Evolutionary conservation across 2,888 invertebrate genomes (phyloP).

Genomic region (Linyphia triangularis): DNA sequence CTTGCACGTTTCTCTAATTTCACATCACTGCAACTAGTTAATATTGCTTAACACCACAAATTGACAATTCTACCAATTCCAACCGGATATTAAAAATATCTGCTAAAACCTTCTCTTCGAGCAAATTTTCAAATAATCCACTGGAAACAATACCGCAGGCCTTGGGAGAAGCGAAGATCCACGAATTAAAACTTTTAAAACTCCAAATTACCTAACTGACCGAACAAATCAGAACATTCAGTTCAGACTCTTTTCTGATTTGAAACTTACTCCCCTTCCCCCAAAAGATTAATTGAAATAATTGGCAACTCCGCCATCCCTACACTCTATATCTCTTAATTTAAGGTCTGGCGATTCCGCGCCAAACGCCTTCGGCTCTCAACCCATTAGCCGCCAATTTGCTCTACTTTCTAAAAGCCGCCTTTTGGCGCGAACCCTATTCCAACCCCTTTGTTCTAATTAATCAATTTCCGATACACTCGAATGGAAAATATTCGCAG

Average conservation of each 20-base stretch:
- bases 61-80: too few species aligned
- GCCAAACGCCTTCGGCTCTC: not conserved
- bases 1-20: too few species aligned
- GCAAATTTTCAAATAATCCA: not conserved
- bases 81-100: too few species aligned
- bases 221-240: not conserved
- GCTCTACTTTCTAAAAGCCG: not conserved
- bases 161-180: not conserved
- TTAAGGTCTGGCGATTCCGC: not conserved
- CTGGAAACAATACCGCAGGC: not conserved
- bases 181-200: not conserved
- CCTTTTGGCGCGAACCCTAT: constrained; percentile 1
- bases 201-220: not conserved
- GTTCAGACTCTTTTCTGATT: not conserved
- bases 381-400: constrained; percentile 3
- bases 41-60: too few species aligned
- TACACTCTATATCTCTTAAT: not conserved
- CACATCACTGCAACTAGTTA: too few species aligned
- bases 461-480: constrained; percentile 42
- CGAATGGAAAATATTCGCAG: constrained; percentile 22
- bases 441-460: constrained; percentile 16
- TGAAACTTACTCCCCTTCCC: not conserved
- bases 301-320: not conserved
- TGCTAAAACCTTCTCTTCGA: not conserved
- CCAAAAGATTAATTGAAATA: not conserved